Evolutionary conservation across 2,888 invertebrate species (phyloP).

Genomic region (Drosophila melanosoma): DNA sequence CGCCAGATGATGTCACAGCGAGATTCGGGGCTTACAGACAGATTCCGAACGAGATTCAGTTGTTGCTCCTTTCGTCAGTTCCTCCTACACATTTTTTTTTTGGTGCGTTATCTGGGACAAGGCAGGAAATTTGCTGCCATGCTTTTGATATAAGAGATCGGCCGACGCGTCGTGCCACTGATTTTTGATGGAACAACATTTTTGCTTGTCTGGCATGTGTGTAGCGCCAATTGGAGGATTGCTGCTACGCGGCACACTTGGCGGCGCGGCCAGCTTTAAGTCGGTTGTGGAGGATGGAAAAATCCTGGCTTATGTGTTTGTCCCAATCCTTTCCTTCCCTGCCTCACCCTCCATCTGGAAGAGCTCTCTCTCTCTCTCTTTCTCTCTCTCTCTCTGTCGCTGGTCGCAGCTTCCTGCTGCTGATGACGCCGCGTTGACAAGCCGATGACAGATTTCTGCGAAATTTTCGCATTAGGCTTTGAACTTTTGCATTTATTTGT

Average conservation of each 20-base stretch:
- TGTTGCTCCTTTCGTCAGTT: constrained; percentile 29
- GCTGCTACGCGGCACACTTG: constrained; percentile 59
- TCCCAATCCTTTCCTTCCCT: background rate
- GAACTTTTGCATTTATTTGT: constrained; percentile 73
- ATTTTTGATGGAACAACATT: constrained; percentile 78
- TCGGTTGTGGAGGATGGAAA: background rate
- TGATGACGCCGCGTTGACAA: constrained; percentile 80
- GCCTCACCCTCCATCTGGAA: background rate
- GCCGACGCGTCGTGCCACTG: constrained; percentile 63
- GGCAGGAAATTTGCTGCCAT: constrained; percentile 78
- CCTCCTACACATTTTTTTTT: constrained; percentile 57
- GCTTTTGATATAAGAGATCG: constrained; percentile 72
- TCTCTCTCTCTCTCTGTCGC: constrained; percentile 11
- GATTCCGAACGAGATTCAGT: constrained; percentile 16
- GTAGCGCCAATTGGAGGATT: constrained; percentile 70
- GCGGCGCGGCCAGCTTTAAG: constrained; percentile 26
- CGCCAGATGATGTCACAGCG: constrained; percentile 61
- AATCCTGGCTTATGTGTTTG: constrained; percentile 12
- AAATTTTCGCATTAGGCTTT: constrained; percentile 82
- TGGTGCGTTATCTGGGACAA: constrained; percentile 57
- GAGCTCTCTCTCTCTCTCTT: background rate
- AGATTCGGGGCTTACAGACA: constrained; percentile 24
- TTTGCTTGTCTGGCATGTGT: constrained; percentile 53
- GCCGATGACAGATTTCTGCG: constrained; percentile 84
- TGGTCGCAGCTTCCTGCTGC: constrained; percentile 65